Evolutionary conservation across 2,888 invertebrate genomes (phyloP), one percentile per base, ranked within the genome.

Genomic region (Cephus runcator): DNA sequence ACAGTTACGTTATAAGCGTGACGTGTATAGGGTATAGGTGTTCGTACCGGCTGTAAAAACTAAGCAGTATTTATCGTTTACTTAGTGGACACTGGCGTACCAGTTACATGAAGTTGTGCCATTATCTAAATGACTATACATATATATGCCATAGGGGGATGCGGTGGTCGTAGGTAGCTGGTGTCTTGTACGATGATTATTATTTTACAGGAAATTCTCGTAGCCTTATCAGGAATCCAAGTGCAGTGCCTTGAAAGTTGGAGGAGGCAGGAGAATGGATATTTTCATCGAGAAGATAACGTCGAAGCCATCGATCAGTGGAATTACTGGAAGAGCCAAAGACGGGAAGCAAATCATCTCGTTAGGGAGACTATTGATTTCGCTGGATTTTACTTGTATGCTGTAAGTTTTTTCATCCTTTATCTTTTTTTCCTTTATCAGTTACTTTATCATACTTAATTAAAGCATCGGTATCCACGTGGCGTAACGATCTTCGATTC

Each of bases 161-260:
- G 79, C 92, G 79, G 92, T 92, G 86, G 90, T 87, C 68, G 92
- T 91, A 83, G 90, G 90, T 40, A 23, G 77, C 91, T 91, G 84
- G 90, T 91, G 81, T 92, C 84, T 34, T 92, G 82, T 82, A 93
- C 86, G 81, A 93, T 87, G 84, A 56, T 23, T 15, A 56, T 56
- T 56, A 56, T 56, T 56, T 56, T 56, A 12, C 40, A 6, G 40
- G 40, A 56, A 56, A 56, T 56, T 56, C 40, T 1, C 40, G 23
- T 2, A 23, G 40, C 2, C 40, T 56, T 56, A 56, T 56, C 40
- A 6, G 9, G 6, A 9, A 56, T 9, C 23, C 40, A 56, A 56
- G 40, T 23, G 40, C 23, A 56, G 6, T 0, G 23, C 40, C 40
- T 23, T 23, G 9, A 23, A 56, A 56, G 40, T 9, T 56, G 23